Evolutionary conservation across 2,888 invertebrate species (phyloP).

Genomic region (Eumerus sabulonum): DNA sequence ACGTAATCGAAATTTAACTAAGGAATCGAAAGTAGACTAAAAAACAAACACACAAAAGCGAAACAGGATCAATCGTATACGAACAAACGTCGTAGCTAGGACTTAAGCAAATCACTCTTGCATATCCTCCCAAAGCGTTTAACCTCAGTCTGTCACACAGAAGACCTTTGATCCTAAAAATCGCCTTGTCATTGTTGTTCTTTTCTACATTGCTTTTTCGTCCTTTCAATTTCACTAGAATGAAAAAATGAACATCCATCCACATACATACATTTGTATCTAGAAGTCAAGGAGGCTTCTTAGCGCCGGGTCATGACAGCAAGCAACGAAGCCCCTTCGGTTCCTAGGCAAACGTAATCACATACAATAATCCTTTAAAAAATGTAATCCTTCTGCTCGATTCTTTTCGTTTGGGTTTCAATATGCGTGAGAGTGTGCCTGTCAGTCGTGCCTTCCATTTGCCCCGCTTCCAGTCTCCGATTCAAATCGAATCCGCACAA

Average conservation of each 20-base stretch:
- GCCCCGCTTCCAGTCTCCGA: neutral
- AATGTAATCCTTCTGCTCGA: constrained; percentile 65
- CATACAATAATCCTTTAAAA: constrained; percentile 67
- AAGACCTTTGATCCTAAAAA: constrained; percentile 56
- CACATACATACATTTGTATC: constrained; percentile 44
- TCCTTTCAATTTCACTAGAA: neutral
- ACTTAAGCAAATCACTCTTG: constrained; percentile 60
- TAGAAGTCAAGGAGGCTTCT: constrained; percentile 48
- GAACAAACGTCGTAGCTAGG: constrained; percentile 62
- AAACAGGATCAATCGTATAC: constrained; percentile 61
- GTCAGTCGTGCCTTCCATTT: constrained; percentile 3
- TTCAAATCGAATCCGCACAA: constrained; percentile 56
- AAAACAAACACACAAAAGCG: constrained; percentile 45
- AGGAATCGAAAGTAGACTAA: neutral
- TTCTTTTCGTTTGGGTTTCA: constrained; percentile 34
- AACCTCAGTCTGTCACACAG: constrained; percentile 48
- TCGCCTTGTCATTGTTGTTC: constrained; percentile 12
- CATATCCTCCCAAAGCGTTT: constrained; percentile 57
- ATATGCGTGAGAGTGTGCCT: neutral
- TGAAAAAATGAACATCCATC: constrained; percentile 55
- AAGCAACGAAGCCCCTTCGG: constrained; percentile 51
- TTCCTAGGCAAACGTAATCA: constrained; percentile 61
- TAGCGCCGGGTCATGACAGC: neutral
- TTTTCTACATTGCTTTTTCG: constrained; percentile 12
- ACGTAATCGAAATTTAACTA: constrained; percentile 60